Conservation (phyloP, 2,888 invertebrate species). For the Ophion slaviceki region DNA sequence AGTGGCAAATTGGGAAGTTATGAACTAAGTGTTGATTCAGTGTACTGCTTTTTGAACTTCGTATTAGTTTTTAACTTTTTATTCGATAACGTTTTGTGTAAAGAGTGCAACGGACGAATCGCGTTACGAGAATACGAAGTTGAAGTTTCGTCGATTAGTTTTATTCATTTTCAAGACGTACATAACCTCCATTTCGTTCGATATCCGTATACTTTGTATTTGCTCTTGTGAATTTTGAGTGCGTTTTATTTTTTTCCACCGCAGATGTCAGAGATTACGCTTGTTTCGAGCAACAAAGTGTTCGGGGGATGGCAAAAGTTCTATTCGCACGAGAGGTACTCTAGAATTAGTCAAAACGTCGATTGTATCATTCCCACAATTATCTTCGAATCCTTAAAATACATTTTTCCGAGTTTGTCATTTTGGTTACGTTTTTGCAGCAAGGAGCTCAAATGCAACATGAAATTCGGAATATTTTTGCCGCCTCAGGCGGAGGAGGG, state of each 20-base stretch:
- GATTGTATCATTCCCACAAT: not conserved
- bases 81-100: too few relatives aligned
- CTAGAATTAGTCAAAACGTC: not conserved
- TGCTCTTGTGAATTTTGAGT: not conserved
- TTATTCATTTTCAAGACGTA: not conserved
- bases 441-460: constrained; percentile 91
- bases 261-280: constrained; percentile 85
- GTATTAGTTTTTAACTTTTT: too few relatives aligned
- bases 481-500: constrained; percentile 90
- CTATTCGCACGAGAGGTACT: constrained; percentile 90
- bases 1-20: too few relatives aligned
- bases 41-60: too few relatives aligned
- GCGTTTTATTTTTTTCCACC: not conserved
- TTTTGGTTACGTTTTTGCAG: constrained; percentile 82
- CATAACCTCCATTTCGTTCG: constrained; percentile 27
- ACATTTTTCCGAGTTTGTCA: not conserved
- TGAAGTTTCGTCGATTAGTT: not conserved
- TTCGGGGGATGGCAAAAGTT: constrained; percentile 95
- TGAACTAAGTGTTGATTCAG: too few relatives aligned
- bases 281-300: constrained; percentile 88
- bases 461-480: constrained; percentile 96
- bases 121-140: not conserved
- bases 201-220: not conserved
- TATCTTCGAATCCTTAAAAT: constrained; percentile 6
- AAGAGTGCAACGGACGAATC: too few relatives aligned